phyloP scores from a whole-genome alignment of 2,797 vertebrate species.

The Gastrophryne carolinensis region DNA sequence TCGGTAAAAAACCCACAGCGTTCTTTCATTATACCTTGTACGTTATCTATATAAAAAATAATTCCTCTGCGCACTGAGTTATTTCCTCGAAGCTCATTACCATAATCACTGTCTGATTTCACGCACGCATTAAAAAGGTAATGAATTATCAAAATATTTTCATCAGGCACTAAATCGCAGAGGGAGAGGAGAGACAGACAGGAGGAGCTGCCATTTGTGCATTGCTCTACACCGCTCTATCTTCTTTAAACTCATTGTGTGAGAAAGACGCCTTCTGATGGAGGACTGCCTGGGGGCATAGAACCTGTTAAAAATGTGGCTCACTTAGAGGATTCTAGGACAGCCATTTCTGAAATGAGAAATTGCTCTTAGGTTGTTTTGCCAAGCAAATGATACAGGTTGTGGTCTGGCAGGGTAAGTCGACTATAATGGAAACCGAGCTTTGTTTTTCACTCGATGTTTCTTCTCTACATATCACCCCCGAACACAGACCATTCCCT shows the following conservation, averaged over 20 bases:
- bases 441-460: background rate
- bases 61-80: constrained; percentile 26
- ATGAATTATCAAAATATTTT: constrained; percentile 53
- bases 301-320: constrained; percentile 13
- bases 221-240: background rate
- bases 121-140: constrained; percentile 50
- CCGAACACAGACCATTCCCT: no score
- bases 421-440: background rate
- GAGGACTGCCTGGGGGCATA: constrained; percentile 8
- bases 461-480: background rate
- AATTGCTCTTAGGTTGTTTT: constrained; percentile 19
- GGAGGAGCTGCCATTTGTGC: constrained; percentile 8
- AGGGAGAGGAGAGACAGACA: constrained; percentile 35
- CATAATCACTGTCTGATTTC: constrained; percentile 51
- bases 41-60: constrained; percentile 29
- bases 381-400: constrained; percentile 3
- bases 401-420: background rate
- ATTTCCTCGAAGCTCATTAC: constrained; percentile 46
- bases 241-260: constrained; percentile 6
- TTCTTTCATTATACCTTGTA: constrained; percentile 18
- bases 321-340: constrained; percentile 39
- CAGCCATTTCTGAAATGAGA: background rate
- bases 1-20: background rate
- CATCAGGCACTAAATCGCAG: constrained; percentile 46
- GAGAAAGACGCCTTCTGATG: background rate